phyloP scores from a whole-genome alignment of 2,113 vertebrate genomes.

The Oncorhynchus keta region DNA sequence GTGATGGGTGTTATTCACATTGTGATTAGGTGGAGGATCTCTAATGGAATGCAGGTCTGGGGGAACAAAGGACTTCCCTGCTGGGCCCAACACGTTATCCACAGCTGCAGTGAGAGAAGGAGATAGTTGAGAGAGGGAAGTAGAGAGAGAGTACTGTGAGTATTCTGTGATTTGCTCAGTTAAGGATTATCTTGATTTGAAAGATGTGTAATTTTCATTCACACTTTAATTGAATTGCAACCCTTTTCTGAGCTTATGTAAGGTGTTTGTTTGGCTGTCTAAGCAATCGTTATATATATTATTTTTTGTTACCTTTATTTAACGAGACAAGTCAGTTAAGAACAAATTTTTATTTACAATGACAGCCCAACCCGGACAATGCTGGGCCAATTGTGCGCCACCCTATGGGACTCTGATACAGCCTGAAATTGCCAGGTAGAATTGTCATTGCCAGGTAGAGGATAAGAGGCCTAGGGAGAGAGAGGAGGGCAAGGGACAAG shows the following conservation, averaged over 20 bases:
- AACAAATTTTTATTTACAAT: too few relatives aligned
- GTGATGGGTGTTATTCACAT: background rate
- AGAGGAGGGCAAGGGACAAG: background rate
- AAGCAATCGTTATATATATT: background rate
- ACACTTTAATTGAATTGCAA: too few relatives aligned
- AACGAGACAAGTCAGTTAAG: too few relatives aligned
- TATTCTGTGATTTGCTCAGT: background rate
- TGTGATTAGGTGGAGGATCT: background rate
- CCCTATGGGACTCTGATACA: too few relatives aligned
- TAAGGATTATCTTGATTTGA: background rate
- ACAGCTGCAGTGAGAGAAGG: background rate
- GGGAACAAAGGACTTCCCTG: background rate
- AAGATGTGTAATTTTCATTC: background rate
- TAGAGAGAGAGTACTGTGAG: too few relatives aligned
- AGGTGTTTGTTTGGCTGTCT: too few relatives aligned
- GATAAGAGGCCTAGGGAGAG: too few relatives aligned
- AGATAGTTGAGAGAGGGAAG: too few relatives aligned
- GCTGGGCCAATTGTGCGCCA: too few relatives aligned
- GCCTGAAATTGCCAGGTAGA: slow-evolving; percentile 1
- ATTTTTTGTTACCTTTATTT: too few relatives aligned
- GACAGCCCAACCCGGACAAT: too few relatives aligned
- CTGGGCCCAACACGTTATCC: background rate
- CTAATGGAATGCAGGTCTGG: background rate
- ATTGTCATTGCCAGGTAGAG: too few relatives aligned
- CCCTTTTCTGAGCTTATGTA: slow-evolving; percentile 3